Base-by-base conservation (phyloP, 1,140 invertebrate genomes). In the Aporrectodea caliginosa region DNA sequence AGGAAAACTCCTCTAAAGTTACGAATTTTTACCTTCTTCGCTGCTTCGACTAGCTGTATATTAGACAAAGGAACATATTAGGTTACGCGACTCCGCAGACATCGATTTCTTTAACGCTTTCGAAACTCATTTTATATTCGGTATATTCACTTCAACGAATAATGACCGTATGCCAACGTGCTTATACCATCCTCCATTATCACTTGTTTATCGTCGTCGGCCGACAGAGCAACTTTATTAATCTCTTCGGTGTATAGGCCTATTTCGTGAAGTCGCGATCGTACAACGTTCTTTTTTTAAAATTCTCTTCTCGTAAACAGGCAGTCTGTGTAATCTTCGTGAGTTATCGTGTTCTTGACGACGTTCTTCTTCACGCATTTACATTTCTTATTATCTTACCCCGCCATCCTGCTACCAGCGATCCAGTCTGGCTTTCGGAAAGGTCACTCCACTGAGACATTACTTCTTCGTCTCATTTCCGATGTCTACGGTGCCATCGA, bases 361-460 rank as follows among this genome's bases (percentile, higher is more conserved):
- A 82, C 79, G 76, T 16, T 58, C 34, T 82, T 84, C 29, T 82
- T 82, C n/a, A 83, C 81, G 0, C 80, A 81, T 70, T 84, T 84
- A 1, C 74, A 75, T 70, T 82, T 82, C 79, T 83, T 79, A 1
- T 33, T 71, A 70, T 77, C 85, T 85, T 81, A 75, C 30, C 82
- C 43, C n/a, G 79, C 69, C 22, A 70, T n/a, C 73, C n/a, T n/a
- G n/a, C n/a, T n/a, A n/a, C n/a, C n/a, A n/a, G n/a, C n/a, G n/a
- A n/a, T n/a, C n/a, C n/a, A n/a, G n/a, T n/a, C n/a, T n/a, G n/a
- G n/a, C n/a, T n/a, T n/a, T n/a, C n/a, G n/a, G n/a, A n/a, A n/a
- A n/a, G n/a, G n/a, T n/a, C n/a, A n/a, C n/a, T n/a, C n/a, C n/a
- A n/a, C n/a, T n/a, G n/a, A n/a, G n/a, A n/a, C n/a, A n/a, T n/a